A percentile compares a stretch with the other conserved stretches of the same genome.
Evolutionary conservation across 2,113 vertebrate species (phyloP).

Genomic region (Brachypodius melanocephalos): DNA sequence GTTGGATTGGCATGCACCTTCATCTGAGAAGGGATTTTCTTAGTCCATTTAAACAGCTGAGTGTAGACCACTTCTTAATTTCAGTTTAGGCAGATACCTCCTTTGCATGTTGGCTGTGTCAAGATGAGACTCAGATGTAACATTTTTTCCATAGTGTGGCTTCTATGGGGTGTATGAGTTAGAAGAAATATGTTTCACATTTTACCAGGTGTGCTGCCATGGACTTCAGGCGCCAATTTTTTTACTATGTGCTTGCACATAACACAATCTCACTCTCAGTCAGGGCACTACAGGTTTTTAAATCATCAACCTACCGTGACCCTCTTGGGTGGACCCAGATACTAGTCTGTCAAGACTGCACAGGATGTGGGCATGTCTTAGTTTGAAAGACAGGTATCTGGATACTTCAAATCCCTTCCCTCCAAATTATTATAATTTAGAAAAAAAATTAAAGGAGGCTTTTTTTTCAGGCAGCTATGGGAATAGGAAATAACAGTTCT

Average conservation of each 20-base stretch:
- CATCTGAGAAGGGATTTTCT: not conserved
- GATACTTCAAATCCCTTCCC: too few relatives aligned
- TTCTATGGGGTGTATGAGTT: not conserved
- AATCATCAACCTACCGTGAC: not conserved
- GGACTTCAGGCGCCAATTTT: not conserved
- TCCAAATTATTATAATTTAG: too few relatives aligned
- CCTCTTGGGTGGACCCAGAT: not conserved
- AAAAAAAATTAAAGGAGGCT: too few relatives aligned
- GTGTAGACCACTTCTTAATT: not conserved
- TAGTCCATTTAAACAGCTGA: not conserved
- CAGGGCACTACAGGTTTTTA: not conserved
- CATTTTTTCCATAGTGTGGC: not conserved
- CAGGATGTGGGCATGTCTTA: not conserved
- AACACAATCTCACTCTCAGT: not conserved
- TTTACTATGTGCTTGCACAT: not conserved
- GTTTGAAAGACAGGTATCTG: too few relatives aligned
- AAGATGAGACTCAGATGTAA: not conserved
- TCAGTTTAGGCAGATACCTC: not conserved
- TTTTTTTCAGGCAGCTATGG: too few relatives aligned
- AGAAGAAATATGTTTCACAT: not conserved
- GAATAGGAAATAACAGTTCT: too few relatives aligned
- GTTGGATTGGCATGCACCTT: fast-evolving
- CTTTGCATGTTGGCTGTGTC: not conserved
- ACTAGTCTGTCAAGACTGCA: not conserved
- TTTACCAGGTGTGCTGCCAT: not conserved